These are phyloP conservation scores for Hippoglossus hippoglossus DNA, from an alignment of 2,797 vertebrate genomes.

Conservation along the genomic window DNA sequence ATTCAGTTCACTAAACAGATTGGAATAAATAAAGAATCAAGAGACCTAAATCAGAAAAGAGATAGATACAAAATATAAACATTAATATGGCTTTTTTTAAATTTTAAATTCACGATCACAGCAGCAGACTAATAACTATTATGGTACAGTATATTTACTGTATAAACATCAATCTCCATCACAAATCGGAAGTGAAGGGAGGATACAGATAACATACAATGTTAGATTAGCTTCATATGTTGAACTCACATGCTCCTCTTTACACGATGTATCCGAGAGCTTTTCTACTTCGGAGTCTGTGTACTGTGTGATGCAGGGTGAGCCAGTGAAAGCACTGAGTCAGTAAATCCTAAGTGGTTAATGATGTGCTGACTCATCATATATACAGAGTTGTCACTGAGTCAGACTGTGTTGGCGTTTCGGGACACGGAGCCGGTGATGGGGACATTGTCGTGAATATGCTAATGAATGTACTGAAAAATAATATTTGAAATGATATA, in stretches of 20 bases:
- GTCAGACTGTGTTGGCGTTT: conserved; percentile 41
- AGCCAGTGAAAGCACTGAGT: conserved; percentile 6
- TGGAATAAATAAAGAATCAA: not conserved
- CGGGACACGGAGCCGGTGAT: conserved; percentile 13
- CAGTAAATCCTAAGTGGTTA: conserved; percentile 42
- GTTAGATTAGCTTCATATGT: conserved; percentile 28
- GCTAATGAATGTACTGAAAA: conserved; percentile 17
- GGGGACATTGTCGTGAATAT: conserved; percentile 17
- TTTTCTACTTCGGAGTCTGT: conserved; percentile 6
- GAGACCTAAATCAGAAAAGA: not conserved
- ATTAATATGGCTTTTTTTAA: not conserved
- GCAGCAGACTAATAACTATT: not conserved
- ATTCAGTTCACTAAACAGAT: conserved; percentile 4
- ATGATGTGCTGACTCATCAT: conserved; percentile 13
- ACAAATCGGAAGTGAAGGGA: conserved; percentile 2
- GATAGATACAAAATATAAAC: not conserved
- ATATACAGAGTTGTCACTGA: conserved; percentile 27
- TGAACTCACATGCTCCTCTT: not conserved
- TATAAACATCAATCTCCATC: not conserved
- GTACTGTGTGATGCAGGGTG: conserved; percentile 2
- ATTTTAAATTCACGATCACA: not conserved
- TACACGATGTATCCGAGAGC: not conserved
- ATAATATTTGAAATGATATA: conserved; percentile 11
- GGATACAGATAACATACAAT: conserved; percentile 19
- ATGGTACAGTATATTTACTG: not conserved